Base-by-base conservation (phyloP, 2,797 vertebrate species). In the Xiphophorus birchmanni region DNA sequence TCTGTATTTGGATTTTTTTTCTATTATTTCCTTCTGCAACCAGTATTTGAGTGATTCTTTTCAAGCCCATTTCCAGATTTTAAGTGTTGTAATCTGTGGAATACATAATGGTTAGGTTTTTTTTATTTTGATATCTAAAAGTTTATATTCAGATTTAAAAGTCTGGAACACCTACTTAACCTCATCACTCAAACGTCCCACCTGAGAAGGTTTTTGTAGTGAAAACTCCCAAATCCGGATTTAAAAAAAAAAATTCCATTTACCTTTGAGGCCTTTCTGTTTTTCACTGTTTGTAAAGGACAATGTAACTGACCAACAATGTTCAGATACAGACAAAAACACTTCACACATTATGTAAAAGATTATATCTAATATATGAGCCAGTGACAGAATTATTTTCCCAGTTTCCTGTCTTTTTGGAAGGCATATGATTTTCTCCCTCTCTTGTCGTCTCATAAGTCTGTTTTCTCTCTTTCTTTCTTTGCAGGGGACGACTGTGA, bases 401-500 rank as follows among this genome's bases (percentile, higher is more conserved):
- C 18, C 13, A 21, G 63, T 67, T 67, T 40, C 8, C 17, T 21
- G 17, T 37, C 63, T 65, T 65, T 9, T 65, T 17, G 7, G 15
- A 37, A 29, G 37, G 37, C 6, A 21, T 18, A 65, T 9, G 37
- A 72, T 8, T 13, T 42, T 69, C 37, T 72, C 42, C 40, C 42
- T 8, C 42, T 29, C 5, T 71, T 5, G 4, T 26, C 35, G 11
- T 26, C n/a, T 45, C 23, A 63, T 40, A 7, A 12, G 47, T 45
- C 32, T 52, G 11, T n/a, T 50, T 50, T 50, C 3, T 17, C 2
- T 21, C 18, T 6, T 18, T n/a, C 26, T 60, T 0, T 0, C 0
- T 80, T n/a, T 77, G 1, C 76, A 98, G 97, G 97, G 97, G 1
- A 96, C 95, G 0, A 0, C 75, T 10, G 0, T 98, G 40, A 0